Evolutionary conservation across 2,113 vertebrate species (phyloP).

Genomic region (Alces alces): DNA sequence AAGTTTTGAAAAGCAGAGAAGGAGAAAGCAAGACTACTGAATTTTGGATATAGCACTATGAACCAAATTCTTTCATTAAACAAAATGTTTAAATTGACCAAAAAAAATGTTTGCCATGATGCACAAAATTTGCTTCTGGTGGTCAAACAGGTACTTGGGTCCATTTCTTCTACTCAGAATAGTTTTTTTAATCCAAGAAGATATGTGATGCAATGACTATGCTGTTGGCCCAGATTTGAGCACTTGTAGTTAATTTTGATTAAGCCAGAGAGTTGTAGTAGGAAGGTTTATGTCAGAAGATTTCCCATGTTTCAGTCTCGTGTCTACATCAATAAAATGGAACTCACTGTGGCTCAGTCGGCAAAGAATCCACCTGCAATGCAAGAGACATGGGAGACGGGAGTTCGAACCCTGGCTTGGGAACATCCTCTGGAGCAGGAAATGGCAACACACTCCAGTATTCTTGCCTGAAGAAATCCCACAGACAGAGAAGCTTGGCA

Average conservation of each 20-base stretch:
- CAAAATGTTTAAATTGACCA: constrained; percentile 23
- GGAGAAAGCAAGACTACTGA: neutral
- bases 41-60: neutral
- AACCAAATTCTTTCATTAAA: constrained; percentile 28
- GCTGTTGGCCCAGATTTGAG: neutral
- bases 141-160: neutral
- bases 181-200: neutral
- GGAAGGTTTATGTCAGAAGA: constrained; percentile 36
- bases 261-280: neutral
- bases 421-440: neutral
- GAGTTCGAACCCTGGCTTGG: neutral
- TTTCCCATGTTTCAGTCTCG: constrained; percentile 28
- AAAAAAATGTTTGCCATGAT: neutral
- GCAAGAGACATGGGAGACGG: neutral
- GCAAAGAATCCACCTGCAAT: neutral
- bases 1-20: neutral
- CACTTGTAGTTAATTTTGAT: constrained; percentile 25
- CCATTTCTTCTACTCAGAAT: neutral
- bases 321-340: constrained; percentile 35
- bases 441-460: neutral
- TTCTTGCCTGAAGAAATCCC: neutral
- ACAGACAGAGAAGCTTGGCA: neutral
- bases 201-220: neutral
- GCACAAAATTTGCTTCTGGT: constrained; percentile 8
- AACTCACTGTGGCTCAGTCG: neutral